Evolutionary conservation across 1,140 invertebrate genomes (phyloP).

Genomic region (Procambarus clarkii): DNA sequence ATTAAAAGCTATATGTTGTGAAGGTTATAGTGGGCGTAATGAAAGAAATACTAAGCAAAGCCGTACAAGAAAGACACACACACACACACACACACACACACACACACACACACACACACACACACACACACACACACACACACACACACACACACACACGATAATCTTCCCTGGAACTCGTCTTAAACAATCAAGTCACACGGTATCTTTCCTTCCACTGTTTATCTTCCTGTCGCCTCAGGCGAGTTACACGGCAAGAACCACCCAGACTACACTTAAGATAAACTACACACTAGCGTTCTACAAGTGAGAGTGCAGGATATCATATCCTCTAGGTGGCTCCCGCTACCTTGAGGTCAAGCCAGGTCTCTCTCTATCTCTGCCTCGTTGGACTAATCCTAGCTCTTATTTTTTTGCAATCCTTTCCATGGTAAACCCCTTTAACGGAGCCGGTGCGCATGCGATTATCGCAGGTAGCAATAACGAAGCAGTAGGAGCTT

Average conservation of each 20-base stretch:
- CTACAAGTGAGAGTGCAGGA: too few relatives aligned
- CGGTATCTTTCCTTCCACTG: neutral
- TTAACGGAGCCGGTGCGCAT: slow-evolving; percentile 35
- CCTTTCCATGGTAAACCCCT: slow-evolving; percentile 20
- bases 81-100: too few relatives aligned
- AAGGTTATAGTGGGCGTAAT: neutral
- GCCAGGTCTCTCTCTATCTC: neutral
- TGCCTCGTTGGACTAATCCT: slow-evolving; percentile 24
- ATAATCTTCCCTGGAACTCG: too few relatives aligned
- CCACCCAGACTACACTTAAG: too few relatives aligned
- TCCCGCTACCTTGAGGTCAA: neutral
- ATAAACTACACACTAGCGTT: too few relatives aligned
- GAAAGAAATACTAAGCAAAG: neutral
- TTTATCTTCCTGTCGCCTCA: neutral
- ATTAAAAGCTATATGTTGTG: neutral
- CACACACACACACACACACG: too few relatives aligned
- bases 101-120: too few relatives aligned
- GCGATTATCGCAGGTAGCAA: slow-evolving; percentile 31
- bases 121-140: too few relatives aligned
- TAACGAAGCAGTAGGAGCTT: slow-evolving; percentile 16
- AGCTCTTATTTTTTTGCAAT: neutral
- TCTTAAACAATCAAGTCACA: neutral
- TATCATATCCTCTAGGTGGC: neutral
- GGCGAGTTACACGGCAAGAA: too few relatives aligned
- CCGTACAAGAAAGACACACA: neutral